These are phyloP conservation scores for Parascotia fuliginaria DNA, from an alignment of 2,888 invertebrate species.

Conservation along the genomic window DNA sequence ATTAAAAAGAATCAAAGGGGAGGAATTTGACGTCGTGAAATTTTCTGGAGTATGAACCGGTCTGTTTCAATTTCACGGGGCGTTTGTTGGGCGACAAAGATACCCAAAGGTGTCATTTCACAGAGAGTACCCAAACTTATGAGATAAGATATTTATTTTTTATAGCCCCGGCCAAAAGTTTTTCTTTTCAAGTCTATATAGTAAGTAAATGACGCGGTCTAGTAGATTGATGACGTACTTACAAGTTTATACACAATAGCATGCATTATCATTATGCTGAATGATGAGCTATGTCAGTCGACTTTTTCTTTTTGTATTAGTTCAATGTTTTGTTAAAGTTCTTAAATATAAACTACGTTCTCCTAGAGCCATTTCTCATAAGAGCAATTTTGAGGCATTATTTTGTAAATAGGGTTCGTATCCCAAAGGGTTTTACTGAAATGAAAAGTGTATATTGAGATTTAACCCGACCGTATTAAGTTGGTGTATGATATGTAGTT, in stretches of 20 bases:
- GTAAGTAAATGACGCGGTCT: slow-evolving; percentile 44
- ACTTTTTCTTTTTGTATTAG: not conserved
- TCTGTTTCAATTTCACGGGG: slow-evolving; percentile 84
- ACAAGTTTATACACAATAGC: slow-evolving; percentile 5
- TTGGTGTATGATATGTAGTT: too few relatives aligned
- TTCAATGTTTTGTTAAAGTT: not conserved
- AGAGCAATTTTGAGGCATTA: too few relatives aligned
- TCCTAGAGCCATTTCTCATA: too few relatives aligned
- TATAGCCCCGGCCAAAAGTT: slow-evolving; percentile 55
- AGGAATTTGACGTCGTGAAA: slow-evolving; percentile 59
- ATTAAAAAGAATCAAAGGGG: slow-evolving; percentile 62
- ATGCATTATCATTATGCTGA: slow-evolving; percentile 1
- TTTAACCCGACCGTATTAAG: too few relatives aligned
- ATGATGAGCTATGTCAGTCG: not conserved
- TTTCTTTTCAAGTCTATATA: slow-evolving; percentile 46
- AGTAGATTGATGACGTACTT: slow-evolving; percentile 29
- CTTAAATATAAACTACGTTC: not conserved
- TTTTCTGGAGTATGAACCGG: slow-evolving; percentile 69
- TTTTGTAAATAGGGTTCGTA: too few relatives aligned
- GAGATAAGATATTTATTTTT: slow-evolving; percentile 72
- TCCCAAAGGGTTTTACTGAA: too few relatives aligned
- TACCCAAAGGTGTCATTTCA: slow-evolving; percentile 81
- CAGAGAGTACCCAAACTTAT: slow-evolving; percentile 73
- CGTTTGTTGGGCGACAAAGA: slow-evolving; percentile 81
- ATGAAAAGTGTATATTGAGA: too few relatives aligned